Base-by-base conservation (phyloP, 2,797 vertebrate genomes). In the Cirrhinus molitorella region DNA sequence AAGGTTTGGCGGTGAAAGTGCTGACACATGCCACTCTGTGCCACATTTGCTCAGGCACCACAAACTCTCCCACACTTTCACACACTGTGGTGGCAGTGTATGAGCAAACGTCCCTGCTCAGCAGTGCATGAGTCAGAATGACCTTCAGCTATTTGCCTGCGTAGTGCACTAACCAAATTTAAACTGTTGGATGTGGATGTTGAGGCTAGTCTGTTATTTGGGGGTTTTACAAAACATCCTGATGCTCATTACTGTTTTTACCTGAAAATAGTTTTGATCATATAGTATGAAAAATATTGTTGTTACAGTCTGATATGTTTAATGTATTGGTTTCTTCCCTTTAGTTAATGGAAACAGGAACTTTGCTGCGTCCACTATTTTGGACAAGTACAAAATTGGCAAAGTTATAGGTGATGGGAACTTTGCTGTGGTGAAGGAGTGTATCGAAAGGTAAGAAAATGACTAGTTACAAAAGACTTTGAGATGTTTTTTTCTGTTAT, bases 331-430 rank as follows among this genome's bases (percentile, higher is more conserved):
- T 82, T 28, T 82, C 31, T 74, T 34, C 55, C 9, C 19, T 67
- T 45, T 95, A 93, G 92, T 98, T 82, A 99, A 99, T 88, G 97
- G 98, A 80, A 98, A 97, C 92, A 95, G 94, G 80, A 95, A 91
- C 91, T 88, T 86, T 83, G 93, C 94, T 43, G 90, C 94, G 47
- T 92, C 96, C 2, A 86, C 91, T 88, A 95, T 99, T 90, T 92
- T 95, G 79, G 97, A 98, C 80, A 99, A 98, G 85, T 99, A 99
- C 87, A 96, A 93, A 91, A 92, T 99, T 17, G 98, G 98, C 57
- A 99, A 99, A 88, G 96, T 99, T 87, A 98, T 99, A 16, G 98
- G 98, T 10, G 98, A 99, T 13, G 98, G 98, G 31, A 99, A 99
- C 93, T 99, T 99, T 23, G 98, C 98, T 2, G 96, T 99, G 17